Evolutionary conservation across 2,113 vertebrate genomes (phyloP), one percentile per base, ranked within the genome.

Genomic region (Elgaria multicarinata): DNA sequence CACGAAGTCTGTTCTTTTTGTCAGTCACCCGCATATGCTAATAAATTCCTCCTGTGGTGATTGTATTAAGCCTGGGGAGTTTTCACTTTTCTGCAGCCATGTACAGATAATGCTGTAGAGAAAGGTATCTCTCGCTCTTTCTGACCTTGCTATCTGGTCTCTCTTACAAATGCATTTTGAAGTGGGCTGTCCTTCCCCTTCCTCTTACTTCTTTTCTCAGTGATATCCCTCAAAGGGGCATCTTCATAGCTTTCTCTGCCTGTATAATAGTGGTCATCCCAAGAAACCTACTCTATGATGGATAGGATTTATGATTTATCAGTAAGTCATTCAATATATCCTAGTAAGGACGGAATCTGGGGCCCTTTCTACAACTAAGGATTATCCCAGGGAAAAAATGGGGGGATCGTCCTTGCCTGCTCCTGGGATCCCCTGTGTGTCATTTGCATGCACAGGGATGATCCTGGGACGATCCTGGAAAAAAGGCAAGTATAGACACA

Each of bases 71-170:
- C 33, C 4, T 46, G 6, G 31, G 33, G 85, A 67, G 0, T 31
- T 83, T 89, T 69, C 78, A 58, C 74, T 13, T 50, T 31, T 12
- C 12, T 67, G 44, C 53, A 55, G 64, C 3, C 8, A 69, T 71
- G 42, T 46, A 81, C 87, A 14, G n/a, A 9, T 55, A 89, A 55
- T 33, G 28, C 6, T 91, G 50, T 85, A 88, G 36, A 67, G 82
- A 86, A 67, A 3, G 18, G 12, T 1, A 66, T 72, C 7, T 80
- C 0, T 77, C 10, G 0, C 62, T 62, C 16, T 78, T 0, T 77
- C n/a, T 69, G 33, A 90, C 55, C 66, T 79, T 87, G 18, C 3
- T 8, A 78, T 53, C 42, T 55, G 44, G 83, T 87, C 89, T 33
- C 3, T 16, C 44, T 76, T 67, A 74, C 36, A 85, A 90, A 67